A percentile compares a stretch with the other conserved stretches of the same genome.
Evolutionary conservation across 2,797 vertebrate genomes (phyloP).

Genomic region (Sphaeramia orbicularis): DNA sequence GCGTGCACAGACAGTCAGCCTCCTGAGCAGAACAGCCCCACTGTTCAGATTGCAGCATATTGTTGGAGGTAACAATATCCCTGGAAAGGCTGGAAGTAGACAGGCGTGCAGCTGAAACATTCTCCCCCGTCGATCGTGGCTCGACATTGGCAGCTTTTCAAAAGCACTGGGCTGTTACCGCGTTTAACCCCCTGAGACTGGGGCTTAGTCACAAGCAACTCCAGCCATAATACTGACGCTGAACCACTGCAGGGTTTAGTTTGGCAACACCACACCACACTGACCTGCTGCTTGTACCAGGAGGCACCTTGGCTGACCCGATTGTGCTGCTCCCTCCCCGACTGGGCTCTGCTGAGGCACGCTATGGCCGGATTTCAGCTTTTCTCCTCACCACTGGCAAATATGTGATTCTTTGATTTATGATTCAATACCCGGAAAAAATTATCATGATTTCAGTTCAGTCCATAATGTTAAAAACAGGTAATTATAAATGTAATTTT

Average conservation of each 20-base stretch:
- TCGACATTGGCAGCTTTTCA: slow-evolving; percentile 49
- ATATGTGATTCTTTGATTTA: neutral
- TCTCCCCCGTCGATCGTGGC: slow-evolving; percentile 15
- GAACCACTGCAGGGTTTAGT: slow-evolving; percentile 23
- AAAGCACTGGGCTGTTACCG: slow-evolving; percentile 22
- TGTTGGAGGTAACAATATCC: slow-evolving; percentile 32
- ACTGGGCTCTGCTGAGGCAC: slow-evolving; percentile 14
- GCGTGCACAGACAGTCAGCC: neutral
- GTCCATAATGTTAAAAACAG: too few relatives aligned
- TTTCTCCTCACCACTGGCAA: neutral
- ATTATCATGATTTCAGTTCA: too few relatives aligned
- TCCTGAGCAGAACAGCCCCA: neutral
- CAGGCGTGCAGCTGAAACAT: slow-evolving; percentile 29
- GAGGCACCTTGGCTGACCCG: slow-evolving; percentile 46
- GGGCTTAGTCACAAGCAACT: slow-evolving; percentile 37
- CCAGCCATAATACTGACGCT: slow-evolving; percentile 14
- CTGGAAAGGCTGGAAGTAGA: slow-evolving; percentile 16
- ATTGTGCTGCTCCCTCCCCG: slow-evolving; percentile 4
- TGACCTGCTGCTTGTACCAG: slow-evolving; percentile 44
- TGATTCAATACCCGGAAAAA: too few relatives aligned
- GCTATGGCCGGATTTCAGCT: slow-evolving; percentile 9
- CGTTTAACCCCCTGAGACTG: slow-evolving; percentile 26
- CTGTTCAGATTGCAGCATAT: neutral
- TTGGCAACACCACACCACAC: slow-evolving; percentile 17
- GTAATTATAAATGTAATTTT: too few relatives aligned